Evolutionary conservation across 2,888 invertebrate species (phyloP).

Genomic region (Drosophila nr. perissopoda): DNA sequence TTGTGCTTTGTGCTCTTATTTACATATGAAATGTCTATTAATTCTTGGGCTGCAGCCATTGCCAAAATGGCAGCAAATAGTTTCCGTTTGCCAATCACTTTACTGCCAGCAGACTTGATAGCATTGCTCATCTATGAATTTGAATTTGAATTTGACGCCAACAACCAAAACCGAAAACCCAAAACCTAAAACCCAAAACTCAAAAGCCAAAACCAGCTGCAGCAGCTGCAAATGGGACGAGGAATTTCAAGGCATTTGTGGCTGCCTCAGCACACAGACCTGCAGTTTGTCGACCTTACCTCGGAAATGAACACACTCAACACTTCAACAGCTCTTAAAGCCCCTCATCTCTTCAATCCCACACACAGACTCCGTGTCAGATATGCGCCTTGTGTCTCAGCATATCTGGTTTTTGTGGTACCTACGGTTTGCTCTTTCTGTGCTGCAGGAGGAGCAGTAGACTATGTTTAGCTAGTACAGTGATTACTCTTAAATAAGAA

Average conservation of each 20-base stretch:
- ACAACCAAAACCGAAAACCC: slow-evolving; percentile 3
- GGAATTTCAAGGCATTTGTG: slow-evolving; percentile 58
- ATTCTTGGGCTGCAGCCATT: slow-evolving; percentile 52
- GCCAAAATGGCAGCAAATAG: slow-evolving; percentile 77
- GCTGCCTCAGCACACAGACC: slow-evolving; percentile 18
- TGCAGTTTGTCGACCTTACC: slow-evolving; percentile 47
- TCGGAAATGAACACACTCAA: slow-evolving; percentile 73
- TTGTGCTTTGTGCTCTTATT: slow-evolving; percentile 48
- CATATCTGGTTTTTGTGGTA: slow-evolving; percentile 57
- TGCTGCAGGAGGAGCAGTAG: slow-evolving; percentile 2
- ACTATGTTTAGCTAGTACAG: slow-evolving; percentile 24
- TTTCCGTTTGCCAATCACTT: slow-evolving; percentile 74
- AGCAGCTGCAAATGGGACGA: slow-evolving; percentile 28
- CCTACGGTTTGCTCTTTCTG: slow-evolving; percentile 20
- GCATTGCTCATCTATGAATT: slow-evolving; percentile 54
- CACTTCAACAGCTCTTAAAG: background rate
- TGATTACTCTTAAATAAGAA: slow-evolving; percentile 18
- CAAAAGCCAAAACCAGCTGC: slow-evolving; percentile 30
- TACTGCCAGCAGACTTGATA: slow-evolving; percentile 35
- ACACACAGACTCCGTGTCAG: slow-evolving; percentile 5
- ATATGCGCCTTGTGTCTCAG: slow-evolving; percentile 46
- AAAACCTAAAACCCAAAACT: slow-evolving; percentile 8
- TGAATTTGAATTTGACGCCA: slow-evolving; percentile 59
- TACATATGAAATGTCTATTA: slow-evolving; percentile 79
- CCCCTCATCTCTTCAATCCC: background rate